phyloP scores from a whole-genome alignment of 2,797 vertebrate species.

The Oreonectes daqikongensis region DNA sequence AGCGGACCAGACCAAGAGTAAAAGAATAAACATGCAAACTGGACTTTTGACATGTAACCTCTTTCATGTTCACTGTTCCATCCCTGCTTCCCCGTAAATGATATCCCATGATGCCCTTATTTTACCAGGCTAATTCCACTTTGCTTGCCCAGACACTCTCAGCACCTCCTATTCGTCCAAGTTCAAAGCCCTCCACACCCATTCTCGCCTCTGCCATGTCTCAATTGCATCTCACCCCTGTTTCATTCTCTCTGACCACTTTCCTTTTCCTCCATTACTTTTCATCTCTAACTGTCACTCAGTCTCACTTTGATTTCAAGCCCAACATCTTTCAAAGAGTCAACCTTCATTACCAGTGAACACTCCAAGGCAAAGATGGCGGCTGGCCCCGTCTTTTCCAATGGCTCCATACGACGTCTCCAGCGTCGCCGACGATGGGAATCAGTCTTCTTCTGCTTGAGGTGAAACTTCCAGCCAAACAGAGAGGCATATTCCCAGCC shows the following conservation, averaged over 20 bases:
- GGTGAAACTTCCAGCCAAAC: slow-evolving; percentile 94
- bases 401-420: slow-evolving; percentile 92
- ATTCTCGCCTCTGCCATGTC: slow-evolving; percentile 48
- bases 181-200: slow-evolving; percentile 49
- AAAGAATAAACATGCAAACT: slow-evolving; percentile 51
- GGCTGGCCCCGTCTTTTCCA: slow-evolving; percentile 87
- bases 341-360: slow-evolving; percentile 80
- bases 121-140: slow-evolving; percentile 53
- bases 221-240: slow-evolving; percentile 27
- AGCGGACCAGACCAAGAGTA: slow-evolving; percentile 51
- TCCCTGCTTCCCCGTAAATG: slow-evolving; percentile 50
- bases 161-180: slow-evolving; percentile 51
- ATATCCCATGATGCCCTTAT: slow-evolving; percentile 57
- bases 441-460: slow-evolving; percentile 87
- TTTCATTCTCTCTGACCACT: slow-evolving; percentile 12
- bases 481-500: slow-evolving; percentile 98
- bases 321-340: slow-evolving; percentile 38
- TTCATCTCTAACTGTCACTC: slow-evolving; percentile 4
- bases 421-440: slow-evolving; percentile 89
- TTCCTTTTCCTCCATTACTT: slow-evolving; percentile 17
- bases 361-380: slow-evolving; percentile 95
- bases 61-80: slow-evolving; percentile 52
- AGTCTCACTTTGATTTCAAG: neutral
- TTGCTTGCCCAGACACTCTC: slow-evolving; percentile 55
- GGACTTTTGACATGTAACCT: slow-evolving; percentile 15